Evolutionary conservation across 2,888 invertebrate genomes (phyloP).

Genomic region (Polylopha cassiicola): DNA sequence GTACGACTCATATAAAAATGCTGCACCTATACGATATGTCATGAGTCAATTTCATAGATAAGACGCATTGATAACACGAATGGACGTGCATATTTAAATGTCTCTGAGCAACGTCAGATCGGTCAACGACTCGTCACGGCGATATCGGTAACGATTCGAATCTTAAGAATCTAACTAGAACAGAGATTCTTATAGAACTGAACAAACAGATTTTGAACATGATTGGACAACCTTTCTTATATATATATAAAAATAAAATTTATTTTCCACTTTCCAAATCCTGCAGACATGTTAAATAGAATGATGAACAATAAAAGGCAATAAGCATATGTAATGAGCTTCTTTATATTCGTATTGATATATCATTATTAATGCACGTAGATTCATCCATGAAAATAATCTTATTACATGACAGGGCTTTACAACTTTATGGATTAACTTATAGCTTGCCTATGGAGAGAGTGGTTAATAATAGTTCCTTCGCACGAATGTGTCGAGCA

Average conservation of each 20-base stretch:
- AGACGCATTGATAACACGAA: constrained; percentile 35
- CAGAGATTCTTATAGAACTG: no score
- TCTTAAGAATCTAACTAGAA: no score
- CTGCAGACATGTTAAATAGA: constrained; percentile 30
- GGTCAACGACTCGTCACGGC: constrained; percentile 21
- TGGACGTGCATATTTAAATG: constrained; percentile 24
- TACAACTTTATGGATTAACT: constrained; percentile 55
- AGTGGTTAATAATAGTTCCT: constrained; percentile 60
- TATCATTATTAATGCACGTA: constrained; percentile 36
- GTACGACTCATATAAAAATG: constrained; percentile 47
- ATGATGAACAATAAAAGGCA: constrained; percentile 34
- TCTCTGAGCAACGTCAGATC: constrained; percentile 12
- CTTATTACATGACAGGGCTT: constrained; percentile 39
- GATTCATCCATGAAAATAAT: constrained; percentile 36
- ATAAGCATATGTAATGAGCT: constrained; percentile 40
- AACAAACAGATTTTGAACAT: no score
- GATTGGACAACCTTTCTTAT: no score
- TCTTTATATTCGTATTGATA: constrained; percentile 33
- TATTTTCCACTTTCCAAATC: constrained; percentile 32
- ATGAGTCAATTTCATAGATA: constrained; percentile 52
- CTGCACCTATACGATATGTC: constrained; percentile 47
- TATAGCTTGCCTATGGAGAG: constrained; percentile 44
- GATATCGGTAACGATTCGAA: no score
- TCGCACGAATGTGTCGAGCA: constrained; percentile 56
- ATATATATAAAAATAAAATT: constrained; percentile 6